A percentile compares a stretch with the other conserved stretches of the same genome.
These are phyloP conservation scores for Acleris laterana DNA, from an alignment of 2,888 invertebrate species.

Conservation along the genomic window DNA sequence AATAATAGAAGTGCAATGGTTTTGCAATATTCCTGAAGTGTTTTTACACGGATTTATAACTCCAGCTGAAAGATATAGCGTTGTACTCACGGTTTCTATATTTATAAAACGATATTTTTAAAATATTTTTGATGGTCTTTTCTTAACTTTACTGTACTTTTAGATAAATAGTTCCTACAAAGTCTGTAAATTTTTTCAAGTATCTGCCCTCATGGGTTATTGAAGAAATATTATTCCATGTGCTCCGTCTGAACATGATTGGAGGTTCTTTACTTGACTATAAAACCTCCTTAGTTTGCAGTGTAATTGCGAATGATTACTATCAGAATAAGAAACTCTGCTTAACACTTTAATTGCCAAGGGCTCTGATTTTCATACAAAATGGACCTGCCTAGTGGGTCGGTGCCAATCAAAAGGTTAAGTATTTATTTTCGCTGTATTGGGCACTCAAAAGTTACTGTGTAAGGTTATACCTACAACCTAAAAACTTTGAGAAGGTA, in stretches of 20 bases:
- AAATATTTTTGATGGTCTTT: no score
- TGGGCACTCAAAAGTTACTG: no score
- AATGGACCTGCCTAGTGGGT: no score
- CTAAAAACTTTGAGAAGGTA: no score
- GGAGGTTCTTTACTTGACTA: neutral
- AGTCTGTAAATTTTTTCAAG: neutral
- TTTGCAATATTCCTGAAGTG: constrained; percentile 28
- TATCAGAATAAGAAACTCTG: no score
- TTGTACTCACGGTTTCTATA: neutral
- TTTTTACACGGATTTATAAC: constrained; percentile 13
- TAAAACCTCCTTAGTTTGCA: no score
- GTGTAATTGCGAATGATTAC: no score
- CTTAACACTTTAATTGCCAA: no score
- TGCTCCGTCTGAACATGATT: neutral
- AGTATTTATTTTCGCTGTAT: no score
- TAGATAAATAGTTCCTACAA: neutral
- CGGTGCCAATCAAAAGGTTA: no score
- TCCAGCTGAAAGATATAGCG: neutral
- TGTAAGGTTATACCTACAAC: no score
- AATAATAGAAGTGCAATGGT: constrained; percentile 22
- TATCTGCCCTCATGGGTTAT: neutral
- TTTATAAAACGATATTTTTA: neutral
- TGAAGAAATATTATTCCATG: neutral
- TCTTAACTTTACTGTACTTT: neutral
- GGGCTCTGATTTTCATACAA: no score